Percentiles rank a stretch among this genome's conserved stretches.
Evolutionary conservation across 2,888 invertebrate genomes (phyloP).

Genomic region (Cataglyphis cursor): DNA sequence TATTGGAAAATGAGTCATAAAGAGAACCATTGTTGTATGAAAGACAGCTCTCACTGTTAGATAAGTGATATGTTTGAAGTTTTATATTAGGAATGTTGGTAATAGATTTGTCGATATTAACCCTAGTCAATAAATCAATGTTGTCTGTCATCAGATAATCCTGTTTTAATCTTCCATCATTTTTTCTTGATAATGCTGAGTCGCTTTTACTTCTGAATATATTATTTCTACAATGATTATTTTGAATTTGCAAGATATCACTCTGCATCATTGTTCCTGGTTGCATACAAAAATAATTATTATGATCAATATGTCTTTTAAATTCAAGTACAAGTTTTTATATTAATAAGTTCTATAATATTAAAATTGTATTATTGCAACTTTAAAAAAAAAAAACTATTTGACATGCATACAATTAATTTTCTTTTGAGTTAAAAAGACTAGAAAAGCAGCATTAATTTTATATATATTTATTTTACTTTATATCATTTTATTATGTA

Average conservation of each 20-base stretch:
- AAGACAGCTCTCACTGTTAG: background rate
- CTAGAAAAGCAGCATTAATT: background rate
- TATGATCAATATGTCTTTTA: constrained; percentile 9
- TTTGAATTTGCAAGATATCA: background rate
- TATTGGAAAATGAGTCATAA: constrained; percentile 46
- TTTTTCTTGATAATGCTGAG: constrained; percentile 40
- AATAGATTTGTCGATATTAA: constrained; percentile 43
- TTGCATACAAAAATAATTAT: background rate
- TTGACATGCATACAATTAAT: background rate
- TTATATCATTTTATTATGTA: background rate
- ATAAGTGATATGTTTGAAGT: constrained; percentile 29
- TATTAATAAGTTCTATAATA: background rate
- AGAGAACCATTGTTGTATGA: constrained; percentile 21
- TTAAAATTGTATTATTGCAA: background rate
- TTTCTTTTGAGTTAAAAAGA: background rate
- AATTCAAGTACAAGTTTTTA: background rate
- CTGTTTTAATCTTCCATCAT: background rate
- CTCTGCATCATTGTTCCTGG: background rate
- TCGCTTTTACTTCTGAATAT: constrained; percentile 17
- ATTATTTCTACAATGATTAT: background rate
- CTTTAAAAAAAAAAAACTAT: background rate
- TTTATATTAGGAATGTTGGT: constrained; percentile 25
- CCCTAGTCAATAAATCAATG: constrained; percentile 37
- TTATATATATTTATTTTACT: background rate
- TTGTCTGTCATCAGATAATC: constrained; percentile 31